Conservation (phyloP, 2,113 vertebrate species). For the Dipodomys stephensi region DNA sequence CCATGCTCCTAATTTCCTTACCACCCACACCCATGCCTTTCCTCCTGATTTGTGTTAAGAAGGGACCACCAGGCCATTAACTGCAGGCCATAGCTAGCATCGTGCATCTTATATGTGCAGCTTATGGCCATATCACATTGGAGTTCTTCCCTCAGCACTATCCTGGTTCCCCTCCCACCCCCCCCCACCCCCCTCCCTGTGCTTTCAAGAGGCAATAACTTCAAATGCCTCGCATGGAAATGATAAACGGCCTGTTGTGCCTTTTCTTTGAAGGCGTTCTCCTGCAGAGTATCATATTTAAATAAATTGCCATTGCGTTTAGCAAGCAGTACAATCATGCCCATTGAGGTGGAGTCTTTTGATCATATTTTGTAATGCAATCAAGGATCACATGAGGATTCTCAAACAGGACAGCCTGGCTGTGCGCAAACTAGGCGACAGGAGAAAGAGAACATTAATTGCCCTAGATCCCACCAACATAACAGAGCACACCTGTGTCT, state of each 20-base stretch:
- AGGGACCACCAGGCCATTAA: conserved; percentile 75
- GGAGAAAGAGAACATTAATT: conserved; percentile 84
- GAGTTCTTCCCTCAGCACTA: conserved; percentile 77
- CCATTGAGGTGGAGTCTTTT: conserved; percentile 87
- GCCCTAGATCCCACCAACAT: conserved; percentile 70
- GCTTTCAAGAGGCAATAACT: conserved; percentile 86
- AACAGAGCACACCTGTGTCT: conserved; percentile 80
- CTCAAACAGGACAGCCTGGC: conserved; percentile 69
- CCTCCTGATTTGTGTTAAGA: conserved; percentile 70
- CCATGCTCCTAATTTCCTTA: conserved; percentile 72
- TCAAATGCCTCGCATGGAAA: conserved; percentile 87
- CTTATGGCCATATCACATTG: conserved; percentile 70
- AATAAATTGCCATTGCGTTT: conserved; percentile 89
- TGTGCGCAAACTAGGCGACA: conserved; percentile 83
- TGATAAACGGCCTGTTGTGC: conserved; percentile 88
- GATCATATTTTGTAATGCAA: conserved; percentile 88
- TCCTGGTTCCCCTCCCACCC: conserved; percentile 75
- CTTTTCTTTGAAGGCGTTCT: conserved; percentile 88
- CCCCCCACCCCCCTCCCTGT: conserved; percentile 55
- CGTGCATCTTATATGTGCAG: conserved; percentile 53
- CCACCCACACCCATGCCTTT: conserved; percentile 76
- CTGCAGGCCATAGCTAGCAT: conserved; percentile 68
- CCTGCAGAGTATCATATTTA: conserved; percentile 91
- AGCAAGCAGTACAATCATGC: conserved; percentile 85
- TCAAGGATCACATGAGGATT: conserved; percentile 88